phyloP scores from a whole-genome alignment of 1,140 invertebrate genomes.

The Orchestia grillus region DNA sequence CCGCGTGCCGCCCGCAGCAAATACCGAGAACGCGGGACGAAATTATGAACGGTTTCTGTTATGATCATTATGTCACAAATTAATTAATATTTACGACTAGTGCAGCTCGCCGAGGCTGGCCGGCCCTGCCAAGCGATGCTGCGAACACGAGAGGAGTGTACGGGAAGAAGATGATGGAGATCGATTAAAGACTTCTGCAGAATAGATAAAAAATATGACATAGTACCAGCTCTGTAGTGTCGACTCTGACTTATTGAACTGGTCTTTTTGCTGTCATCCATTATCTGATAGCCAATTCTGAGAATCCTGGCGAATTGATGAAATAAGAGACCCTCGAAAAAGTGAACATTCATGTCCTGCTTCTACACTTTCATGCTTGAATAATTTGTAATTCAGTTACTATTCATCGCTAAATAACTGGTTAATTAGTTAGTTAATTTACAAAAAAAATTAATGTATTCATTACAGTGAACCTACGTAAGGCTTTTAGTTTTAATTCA shows the following conservation, averaged over 20 bases:
- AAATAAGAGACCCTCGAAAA: neutral
- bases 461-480: too few species aligned
- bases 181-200: neutral
- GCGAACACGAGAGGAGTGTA: neutral
- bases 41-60: conserved; percentile 27
- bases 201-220: neutral
- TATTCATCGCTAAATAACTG: too few species aligned
- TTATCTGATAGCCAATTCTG: neutral
- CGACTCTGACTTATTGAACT: neutral
- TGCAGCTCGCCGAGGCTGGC: neutral
- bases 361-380: neutral
- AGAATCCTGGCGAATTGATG: neutral
- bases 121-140: neutral
- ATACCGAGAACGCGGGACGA: neutral
- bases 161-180: neutral
- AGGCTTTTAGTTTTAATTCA: too few species aligned
- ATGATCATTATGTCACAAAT: conserved; percentile 37
- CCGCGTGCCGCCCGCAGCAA: neutral
- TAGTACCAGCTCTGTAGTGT: neutral
- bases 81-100: conserved; percentile 20
- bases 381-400: too few species aligned
- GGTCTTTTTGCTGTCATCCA: neutral
- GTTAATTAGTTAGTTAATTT: too few species aligned
- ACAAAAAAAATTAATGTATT: too few species aligned
- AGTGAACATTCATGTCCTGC: neutral